Conservation (phyloP, 2,797 vertebrate species). For the Gouania willdenowi region DNA sequence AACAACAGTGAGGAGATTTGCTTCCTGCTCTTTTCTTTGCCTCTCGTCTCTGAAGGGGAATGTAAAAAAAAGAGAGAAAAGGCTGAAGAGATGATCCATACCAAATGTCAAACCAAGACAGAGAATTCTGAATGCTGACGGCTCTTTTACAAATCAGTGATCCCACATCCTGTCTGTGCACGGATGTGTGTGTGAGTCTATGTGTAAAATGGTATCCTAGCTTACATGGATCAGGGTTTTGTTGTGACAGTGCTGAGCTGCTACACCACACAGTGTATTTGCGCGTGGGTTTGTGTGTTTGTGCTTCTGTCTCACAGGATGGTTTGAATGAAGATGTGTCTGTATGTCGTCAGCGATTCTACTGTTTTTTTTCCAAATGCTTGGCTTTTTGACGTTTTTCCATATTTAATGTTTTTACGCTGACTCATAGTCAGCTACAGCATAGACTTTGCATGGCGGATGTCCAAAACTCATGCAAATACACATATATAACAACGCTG, state of each 20-base stretch:
- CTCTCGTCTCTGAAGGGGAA: slow-evolving; percentile 22
- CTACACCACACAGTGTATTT: neutral
- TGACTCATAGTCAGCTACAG: too few species aligned
- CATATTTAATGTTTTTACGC: too few species aligned
- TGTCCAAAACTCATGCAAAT: too few species aligned
- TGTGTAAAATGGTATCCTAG: neutral
- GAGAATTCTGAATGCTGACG: slow-evolving; percentile 31
- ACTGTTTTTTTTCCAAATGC: too few species aligned
- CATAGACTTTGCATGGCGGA: too few species aligned
- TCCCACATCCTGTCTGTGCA: neutral
- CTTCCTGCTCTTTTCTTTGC: slow-evolving; percentile 4
- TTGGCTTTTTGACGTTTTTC: too few species aligned
- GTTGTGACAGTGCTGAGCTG: neutral
- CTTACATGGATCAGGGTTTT: neutral
- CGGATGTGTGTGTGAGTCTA: neutral
- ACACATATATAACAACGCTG: too few species aligned
- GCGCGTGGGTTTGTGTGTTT: slow-evolving; percentile 28
- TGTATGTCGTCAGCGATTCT: too few species aligned
- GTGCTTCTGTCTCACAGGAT: neutral
- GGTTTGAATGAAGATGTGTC: too few species aligned
- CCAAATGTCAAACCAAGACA: slow-evolving; percentile 47
- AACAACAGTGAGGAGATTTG: slow-evolving; percentile 7
- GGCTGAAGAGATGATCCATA: slow-evolving; percentile 15
- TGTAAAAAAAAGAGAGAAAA: neutral
- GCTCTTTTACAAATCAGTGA: slow-evolving; percentile 10